Evolutionary conservation across 2,797 vertebrate genomes (phyloP).

Genomic region (Aselliscus stoliczkanus): DNA sequence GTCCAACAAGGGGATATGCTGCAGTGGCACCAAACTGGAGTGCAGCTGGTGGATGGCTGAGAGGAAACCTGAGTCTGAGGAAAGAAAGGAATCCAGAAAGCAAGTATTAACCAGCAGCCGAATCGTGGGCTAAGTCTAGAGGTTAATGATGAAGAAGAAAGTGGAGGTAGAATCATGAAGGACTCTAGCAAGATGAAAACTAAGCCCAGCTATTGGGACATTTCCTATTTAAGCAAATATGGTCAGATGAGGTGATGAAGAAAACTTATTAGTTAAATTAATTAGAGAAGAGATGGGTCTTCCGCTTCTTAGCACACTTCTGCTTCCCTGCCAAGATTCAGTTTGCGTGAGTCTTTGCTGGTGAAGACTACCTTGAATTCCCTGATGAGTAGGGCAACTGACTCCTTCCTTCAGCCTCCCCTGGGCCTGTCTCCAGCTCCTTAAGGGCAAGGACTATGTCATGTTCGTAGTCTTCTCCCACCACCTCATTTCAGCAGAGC

Average conservation of each 20-base stretch:
- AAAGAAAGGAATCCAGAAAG: neutral
- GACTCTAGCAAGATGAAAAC: neutral
- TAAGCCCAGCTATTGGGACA: neutral
- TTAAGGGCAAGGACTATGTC: neutral
- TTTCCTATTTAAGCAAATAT: neutral
- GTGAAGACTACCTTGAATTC: neutral
- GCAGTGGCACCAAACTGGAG: neutral
- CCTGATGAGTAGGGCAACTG: neutral
- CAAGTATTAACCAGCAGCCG: neutral
- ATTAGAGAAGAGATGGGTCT: neutral
- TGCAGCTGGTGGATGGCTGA: neutral
- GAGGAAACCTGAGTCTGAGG: neutral
- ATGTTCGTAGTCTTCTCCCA: neutral
- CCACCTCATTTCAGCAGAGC: neutral
- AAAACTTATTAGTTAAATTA: neutral
- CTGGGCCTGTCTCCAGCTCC: neutral
- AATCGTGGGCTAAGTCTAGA: neutral
- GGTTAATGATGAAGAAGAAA: neutral
- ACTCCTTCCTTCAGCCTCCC: neutral
- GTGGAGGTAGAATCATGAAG: neutral
- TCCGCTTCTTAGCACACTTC: neutral
- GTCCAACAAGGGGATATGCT: too few relatives aligned
- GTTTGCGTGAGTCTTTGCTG: neutral
- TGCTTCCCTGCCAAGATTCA: neutral
- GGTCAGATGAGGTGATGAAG: neutral